Evolutionary conservation across 2,888 invertebrate species (phyloP).

Genomic region (Ophraella communa): DNA sequence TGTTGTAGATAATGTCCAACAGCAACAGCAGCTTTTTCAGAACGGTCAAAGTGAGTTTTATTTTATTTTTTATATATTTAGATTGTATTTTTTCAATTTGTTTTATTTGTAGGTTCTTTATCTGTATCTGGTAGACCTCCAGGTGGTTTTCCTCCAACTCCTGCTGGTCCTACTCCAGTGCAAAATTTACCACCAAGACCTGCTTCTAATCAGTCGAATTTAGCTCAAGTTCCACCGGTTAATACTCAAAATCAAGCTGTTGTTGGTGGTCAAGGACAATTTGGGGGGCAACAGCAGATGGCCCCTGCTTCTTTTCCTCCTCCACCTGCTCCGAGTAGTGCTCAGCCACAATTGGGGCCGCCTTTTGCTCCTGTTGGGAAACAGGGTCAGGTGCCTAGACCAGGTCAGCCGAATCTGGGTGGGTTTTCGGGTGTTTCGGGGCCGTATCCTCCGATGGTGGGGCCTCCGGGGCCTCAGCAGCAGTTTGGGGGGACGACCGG

Average conservation of each 20-base stretch:
- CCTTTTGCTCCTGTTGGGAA: conserved; percentile 14
- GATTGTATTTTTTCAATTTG: too few relatives aligned
- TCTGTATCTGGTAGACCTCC: too few relatives aligned
- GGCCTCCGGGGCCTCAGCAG: conserved; percentile 33
- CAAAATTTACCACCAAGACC: conserved; percentile 21
- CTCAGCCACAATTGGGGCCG: conserved; percentile 8
- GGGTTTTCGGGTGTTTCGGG: conserved; percentile 28
- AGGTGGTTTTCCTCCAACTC: too few relatives aligned
- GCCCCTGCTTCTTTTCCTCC: too few relatives aligned
- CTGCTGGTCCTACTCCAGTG: conserved; percentile 20
- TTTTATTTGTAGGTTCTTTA: too few relatives aligned
- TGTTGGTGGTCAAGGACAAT: conserved; percentile 10
- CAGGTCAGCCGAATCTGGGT: conserved; percentile 11
- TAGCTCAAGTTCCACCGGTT: conserved; percentile 11
- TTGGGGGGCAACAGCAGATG: conserved; percentile 1
- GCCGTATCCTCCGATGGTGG: conserved; percentile 25
- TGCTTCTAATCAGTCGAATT: neutral
- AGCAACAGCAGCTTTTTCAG: too few relatives aligned
- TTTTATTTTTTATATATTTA: too few relatives aligned
- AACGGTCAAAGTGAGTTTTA: too few relatives aligned
- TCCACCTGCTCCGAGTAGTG: neutral
- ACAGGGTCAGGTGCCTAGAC: conserved; percentile 11
- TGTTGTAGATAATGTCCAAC: too few relatives aligned
- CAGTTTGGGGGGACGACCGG: conserved; percentile 38
- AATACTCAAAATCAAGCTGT: conserved; percentile 12